These are phyloP conservation scores for Xenotilapia flavipinnis DNA, from an alignment of 2,113 vertebrate species.

Conservation along the genomic window DNA sequence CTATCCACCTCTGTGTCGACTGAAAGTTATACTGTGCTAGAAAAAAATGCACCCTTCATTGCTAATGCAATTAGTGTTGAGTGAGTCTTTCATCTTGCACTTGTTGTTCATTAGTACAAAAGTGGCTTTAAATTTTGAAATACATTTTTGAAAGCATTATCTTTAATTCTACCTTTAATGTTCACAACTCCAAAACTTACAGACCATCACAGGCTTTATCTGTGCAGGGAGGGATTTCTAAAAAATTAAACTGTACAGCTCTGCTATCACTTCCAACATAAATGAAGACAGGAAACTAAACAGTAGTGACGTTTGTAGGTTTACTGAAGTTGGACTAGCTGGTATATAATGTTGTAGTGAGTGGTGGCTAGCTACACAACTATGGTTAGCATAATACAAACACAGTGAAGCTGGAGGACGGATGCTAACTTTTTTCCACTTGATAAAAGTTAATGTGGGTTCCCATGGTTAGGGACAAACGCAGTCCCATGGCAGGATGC, in stretches of 20 bases:
- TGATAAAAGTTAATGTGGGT: background rate
- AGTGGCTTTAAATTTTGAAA: background rate
- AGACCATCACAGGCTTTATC: background rate
- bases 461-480: background rate
- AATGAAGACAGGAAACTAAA: background rate
- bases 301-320: background rate
- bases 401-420: background rate
- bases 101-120: background rate
- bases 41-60: background rate
- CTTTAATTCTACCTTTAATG: background rate
- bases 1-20: background rate
- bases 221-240: background rate
- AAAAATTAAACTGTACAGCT: background rate
- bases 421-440: background rate
- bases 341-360: background rate
- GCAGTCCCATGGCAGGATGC: background rate
- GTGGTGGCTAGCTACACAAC: background rate
- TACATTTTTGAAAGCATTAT: background rate
- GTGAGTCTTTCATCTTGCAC: background rate
- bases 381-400: background rate
- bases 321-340: background rate
- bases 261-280: background rate
- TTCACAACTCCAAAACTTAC: background rate
- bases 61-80: background rate
- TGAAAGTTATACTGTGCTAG: background rate